phyloP scores from a whole-genome alignment of 37 sponge, comb jelly and placozoan genomes.

The Oscarella lobularis region DNA sequence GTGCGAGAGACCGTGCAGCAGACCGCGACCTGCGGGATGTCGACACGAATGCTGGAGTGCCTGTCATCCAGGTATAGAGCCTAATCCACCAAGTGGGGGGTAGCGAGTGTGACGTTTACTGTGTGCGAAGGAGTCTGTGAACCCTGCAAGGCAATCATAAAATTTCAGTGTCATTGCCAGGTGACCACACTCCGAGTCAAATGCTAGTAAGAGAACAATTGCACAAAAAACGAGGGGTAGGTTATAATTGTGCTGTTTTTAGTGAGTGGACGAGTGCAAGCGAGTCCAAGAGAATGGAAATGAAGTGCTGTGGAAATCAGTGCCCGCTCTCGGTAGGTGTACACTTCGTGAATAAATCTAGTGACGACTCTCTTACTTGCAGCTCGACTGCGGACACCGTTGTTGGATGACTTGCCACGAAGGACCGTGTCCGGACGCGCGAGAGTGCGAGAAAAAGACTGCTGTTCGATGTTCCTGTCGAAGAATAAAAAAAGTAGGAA shows the following conservation, averaged over 20 bases:
- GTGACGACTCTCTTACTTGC: too few relatives aligned
- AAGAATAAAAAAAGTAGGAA: slow-evolving; percentile 52
- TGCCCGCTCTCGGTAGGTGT: slow-evolving; percentile 51
- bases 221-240: background rate
- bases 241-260: background rate
- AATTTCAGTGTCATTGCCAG: slow-evolving; percentile 27
- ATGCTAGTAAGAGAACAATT: slow-evolving; percentile 27
- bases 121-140: slow-evolving; percentile 54
- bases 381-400: slow-evolving; percentile 72
- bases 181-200: slow-evolving; percentile 18
- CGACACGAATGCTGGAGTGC: slow-evolving; percentile 41
- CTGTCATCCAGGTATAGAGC: slow-evolving; percentile 79
- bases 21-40: slow-evolving; percentile 45
- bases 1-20: slow-evolving; percentile 41
- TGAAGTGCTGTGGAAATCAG: slow-evolving; percentile 37
- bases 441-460: slow-evolving; percentile 31
- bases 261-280: slow-evolving; percentile 59
- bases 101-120: background rate
- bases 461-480: slow-evolving; percentile 56
- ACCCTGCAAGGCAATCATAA: slow-evolving; percentile 20
- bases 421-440: slow-evolving; percentile 30
- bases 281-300: slow-evolving; percentile 13
- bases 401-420: slow-evolving; percentile 51
- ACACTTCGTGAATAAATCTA: too few relatives aligned
- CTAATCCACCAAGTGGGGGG: background rate